Percentiles rank a stretch among this genome's conserved stretches.
phyloP scores from a whole-genome alignment of 2,113 vertebrate genomes.

The Lathamus discolor region DNA sequence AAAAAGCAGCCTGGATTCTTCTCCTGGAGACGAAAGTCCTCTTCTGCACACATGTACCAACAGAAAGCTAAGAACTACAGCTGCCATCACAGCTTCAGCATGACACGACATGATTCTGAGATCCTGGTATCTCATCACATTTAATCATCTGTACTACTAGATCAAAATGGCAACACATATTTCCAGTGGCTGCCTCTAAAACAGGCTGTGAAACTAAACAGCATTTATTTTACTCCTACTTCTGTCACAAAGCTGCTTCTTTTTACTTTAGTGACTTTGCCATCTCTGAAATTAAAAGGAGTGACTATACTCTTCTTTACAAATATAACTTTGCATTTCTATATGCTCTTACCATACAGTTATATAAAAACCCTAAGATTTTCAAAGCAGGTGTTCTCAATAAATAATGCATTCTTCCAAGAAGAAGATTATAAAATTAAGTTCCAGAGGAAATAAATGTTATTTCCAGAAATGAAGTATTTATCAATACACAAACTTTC shows the following conservation, averaged over 20 bases:
- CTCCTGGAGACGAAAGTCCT: neutral
- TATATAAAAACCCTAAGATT: neutral
- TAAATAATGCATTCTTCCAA: neutral
- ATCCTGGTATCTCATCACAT: neutral
- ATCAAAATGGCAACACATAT: neutral
- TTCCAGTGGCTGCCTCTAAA: neutral
- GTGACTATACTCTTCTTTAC: neutral
- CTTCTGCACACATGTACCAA: neutral
- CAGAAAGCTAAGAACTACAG: neutral
- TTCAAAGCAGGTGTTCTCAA: neutral
- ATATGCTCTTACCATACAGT: neutral
- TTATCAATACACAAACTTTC: neutral
- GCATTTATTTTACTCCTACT: neutral
- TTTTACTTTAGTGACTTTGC: neutral
- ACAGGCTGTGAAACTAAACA: neutral
- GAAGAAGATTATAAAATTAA: neutral
- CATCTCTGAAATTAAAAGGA: neutral
- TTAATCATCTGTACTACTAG: neutral
- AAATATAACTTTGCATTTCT: neutral
- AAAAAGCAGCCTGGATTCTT: neutral
- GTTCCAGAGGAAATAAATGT: neutral
- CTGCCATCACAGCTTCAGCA: neutral
- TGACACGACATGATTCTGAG: neutral
- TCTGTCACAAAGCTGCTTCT: neutral
- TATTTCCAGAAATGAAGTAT: neutral